Evolutionary conservation across 2,797 vertebrate species (phyloP).

Genomic region (Parauchenoglanis punctatus): DNA sequence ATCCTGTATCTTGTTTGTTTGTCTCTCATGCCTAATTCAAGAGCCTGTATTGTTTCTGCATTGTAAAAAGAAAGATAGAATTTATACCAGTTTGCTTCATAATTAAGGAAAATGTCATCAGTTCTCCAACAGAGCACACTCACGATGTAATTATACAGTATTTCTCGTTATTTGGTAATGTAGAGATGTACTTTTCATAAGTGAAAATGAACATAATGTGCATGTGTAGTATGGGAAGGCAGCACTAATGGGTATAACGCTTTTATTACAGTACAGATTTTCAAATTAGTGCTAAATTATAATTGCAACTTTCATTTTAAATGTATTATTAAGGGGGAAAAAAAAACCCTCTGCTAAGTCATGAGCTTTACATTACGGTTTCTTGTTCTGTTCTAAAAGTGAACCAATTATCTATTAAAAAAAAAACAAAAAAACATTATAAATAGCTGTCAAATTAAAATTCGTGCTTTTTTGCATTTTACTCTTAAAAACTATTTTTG

Average conservation of each 20-base stretch:
- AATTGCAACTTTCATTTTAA: background rate
- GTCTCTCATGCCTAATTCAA: background rate
- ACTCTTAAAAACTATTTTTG: background rate
- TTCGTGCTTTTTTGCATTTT: background rate
- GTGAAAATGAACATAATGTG: background rate
- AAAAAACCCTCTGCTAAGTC: background rate
- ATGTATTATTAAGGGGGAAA: background rate
- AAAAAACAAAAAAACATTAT: too few species aligned
- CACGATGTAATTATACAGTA: background rate
- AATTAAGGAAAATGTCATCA: constrained; percentile 1
- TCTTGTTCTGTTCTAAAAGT: background rate
- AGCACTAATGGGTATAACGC: background rate
- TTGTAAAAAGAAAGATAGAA: background rate
- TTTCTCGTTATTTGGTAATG: background rate
- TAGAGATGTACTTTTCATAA: background rate
- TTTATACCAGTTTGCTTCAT: background rate
- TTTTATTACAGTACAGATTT: background rate
- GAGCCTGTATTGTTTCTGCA: background rate
- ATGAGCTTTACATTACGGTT: background rate
- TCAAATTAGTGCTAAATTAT: background rate
- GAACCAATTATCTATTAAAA: background rate
- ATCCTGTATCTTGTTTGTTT: background rate
- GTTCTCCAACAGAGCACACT: background rate
- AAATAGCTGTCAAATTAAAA: background rate
- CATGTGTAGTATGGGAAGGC: background rate